Conservation (phyloP, 2,888 invertebrate genomes). For the Drosophila lutescens region DNA sequence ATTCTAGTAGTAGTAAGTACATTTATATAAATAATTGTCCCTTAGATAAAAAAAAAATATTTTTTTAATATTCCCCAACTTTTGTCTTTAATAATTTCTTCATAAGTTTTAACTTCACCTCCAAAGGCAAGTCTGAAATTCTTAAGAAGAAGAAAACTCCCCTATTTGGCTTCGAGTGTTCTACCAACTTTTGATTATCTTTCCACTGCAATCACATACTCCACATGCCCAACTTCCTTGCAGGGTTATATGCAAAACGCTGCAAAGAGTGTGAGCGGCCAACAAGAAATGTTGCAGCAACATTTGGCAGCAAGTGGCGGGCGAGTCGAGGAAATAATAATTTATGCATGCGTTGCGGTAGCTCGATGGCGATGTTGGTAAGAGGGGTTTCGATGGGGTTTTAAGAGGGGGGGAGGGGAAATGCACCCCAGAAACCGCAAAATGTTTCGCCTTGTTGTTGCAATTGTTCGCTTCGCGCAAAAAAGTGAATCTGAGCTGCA, state of each 20-base stretch:
- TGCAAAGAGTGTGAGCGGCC: constrained; percentile 3
- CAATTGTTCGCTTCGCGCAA: constrained; percentile 32
- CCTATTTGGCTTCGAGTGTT: not conserved
- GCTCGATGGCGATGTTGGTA: constrained; percentile 47
- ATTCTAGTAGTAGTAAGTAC: no score
- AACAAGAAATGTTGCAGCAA: constrained; percentile 51
- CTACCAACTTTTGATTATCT: constrained; percentile 3
- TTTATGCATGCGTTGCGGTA: constrained; percentile 78
- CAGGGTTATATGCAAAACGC: constrained; percentile 18
- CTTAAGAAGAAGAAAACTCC: not conserved
- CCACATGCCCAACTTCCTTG: constrained; percentile 24
- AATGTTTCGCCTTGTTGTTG: constrained; percentile 63
- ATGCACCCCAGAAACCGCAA: constrained; percentile 61
- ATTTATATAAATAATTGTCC: no score
- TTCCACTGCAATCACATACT: not conserved
- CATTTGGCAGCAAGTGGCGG: constrained; percentile 77
- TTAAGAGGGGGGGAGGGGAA: constrained; percentile 4
- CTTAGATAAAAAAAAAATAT: no score
- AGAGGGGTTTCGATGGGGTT: not conserved
- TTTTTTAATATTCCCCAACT: no score
- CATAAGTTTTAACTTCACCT: no score
- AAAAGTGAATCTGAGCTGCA: constrained; percentile 76
- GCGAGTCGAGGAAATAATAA: constrained; percentile 70
- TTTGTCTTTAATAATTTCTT: not conserved
- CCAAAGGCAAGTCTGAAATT: not conserved